Percentiles rank a stretch among this genome's conserved stretches.
phyloP scores from a whole-genome alignment of 2,888 invertebrate genomes.

The Polydrusus tereticollis region DNA sequence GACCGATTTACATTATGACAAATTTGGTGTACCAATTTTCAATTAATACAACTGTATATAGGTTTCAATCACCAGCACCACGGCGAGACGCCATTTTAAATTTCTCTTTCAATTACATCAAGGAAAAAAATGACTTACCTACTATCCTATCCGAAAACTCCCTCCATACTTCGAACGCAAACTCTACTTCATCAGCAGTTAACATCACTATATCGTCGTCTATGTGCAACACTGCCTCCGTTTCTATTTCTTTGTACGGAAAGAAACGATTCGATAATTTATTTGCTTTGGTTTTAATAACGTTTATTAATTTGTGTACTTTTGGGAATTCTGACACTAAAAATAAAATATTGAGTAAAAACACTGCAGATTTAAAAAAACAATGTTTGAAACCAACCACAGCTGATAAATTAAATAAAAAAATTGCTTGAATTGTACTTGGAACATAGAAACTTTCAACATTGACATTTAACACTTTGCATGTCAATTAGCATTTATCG shows the following conservation, averaged over 20 bases:
- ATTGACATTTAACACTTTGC: no score
- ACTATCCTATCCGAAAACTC: conserved; percentile 97
- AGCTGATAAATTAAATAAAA: no score
- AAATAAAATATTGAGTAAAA: conserved; percentile 49
- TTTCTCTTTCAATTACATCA: no score
- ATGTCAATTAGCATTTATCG: no score
- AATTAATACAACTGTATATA: no score
- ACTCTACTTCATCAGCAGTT: conserved; percentile 95
- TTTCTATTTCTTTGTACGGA: conserved; percentile 96
- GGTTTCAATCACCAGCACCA: no score
- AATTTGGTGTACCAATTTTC: no score
- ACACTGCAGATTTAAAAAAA: not conserved
- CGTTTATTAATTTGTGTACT: conserved; percentile 88
- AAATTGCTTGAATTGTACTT: no score
- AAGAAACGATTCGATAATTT: conserved; percentile 95
- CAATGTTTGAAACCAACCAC: not conserved
- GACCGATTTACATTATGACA: no score
- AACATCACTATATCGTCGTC: conserved; percentile 98
- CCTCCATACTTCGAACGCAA: conserved; percentile 68
- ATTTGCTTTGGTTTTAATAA: conserved; percentile 91
- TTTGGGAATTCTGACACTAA: conserved; percentile 90
- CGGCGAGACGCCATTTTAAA: no score
- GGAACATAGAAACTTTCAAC: no score
- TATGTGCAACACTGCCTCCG: conserved; percentile 94
- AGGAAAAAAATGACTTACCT: conserved; percentile 50